Conservation (phyloP, 2,113 vertebrate genomes). For the Barbus barbus region DNA sequence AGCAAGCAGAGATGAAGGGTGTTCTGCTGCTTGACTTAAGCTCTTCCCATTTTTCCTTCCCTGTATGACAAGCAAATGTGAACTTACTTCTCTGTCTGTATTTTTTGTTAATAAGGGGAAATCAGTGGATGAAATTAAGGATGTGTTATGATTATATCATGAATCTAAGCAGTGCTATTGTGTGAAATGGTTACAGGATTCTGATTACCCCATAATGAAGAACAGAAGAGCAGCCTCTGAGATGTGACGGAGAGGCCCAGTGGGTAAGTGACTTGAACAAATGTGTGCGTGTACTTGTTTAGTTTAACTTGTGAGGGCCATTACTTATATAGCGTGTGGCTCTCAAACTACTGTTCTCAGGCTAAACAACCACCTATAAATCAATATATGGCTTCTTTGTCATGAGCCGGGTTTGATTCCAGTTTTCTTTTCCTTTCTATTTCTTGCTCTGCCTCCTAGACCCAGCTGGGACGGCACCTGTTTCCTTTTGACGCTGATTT, state of each 20-base stretch:
- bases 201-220: not conserved
- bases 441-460: no score
- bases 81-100: not conserved
- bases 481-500: no score
- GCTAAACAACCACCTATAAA: not conserved
- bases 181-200: conserved; percentile 10
- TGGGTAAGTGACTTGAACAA: not conserved
- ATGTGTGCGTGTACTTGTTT: not conserved
- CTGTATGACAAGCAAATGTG: not conserved
- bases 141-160: not conserved
- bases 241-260: not conserved
- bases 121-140: not conserved
- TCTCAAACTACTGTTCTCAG: not conserved
- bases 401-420: no score
- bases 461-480: no score
- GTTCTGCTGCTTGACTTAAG: not conserved
- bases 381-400: no score
- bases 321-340: not conserved
- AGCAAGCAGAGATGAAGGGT: not conserved
- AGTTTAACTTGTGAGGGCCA: not conserved
- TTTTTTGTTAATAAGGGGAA: not conserved
- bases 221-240: conserved; percentile 6
- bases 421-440: no score
- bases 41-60: not conserved
- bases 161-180: not conserved